A percentile compares a stretch with the other conserved stretches of the same genome.
phyloP scores from a whole-genome alignment of 2,797 vertebrate species.

The Scarus forsteni region DNA sequence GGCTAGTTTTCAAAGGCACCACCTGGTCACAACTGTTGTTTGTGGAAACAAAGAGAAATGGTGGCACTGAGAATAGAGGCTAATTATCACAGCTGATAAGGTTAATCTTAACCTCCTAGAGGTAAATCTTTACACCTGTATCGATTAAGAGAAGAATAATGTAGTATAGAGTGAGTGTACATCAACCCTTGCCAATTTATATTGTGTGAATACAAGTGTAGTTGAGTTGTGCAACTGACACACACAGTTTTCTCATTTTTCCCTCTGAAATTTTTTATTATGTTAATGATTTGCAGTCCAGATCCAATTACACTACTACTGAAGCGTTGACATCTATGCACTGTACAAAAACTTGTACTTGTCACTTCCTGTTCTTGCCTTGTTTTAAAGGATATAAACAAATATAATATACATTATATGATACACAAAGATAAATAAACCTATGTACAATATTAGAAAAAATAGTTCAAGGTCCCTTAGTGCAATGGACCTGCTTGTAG shows the following conservation, averaged over 20 bases:
- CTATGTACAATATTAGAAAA: too few relatives aligned
- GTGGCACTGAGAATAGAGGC: constrained; percentile 18
- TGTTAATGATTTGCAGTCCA: too few relatives aligned
- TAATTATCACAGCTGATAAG: constrained; percentile 15
- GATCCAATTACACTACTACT: too few relatives aligned
- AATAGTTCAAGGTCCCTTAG: too few relatives aligned
- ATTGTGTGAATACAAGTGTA: neutral
- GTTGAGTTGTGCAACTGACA: neutral
- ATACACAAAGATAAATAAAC: too few relatives aligned
- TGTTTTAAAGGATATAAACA: too few relatives aligned
- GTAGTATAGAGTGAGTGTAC: neutral
- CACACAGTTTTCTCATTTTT: neutral
- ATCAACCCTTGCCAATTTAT: neutral
- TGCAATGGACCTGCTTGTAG: too few relatives aligned
- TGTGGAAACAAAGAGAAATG: constrained; percentile 16
- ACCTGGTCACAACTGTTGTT: constrained; percentile 59
- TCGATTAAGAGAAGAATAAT: neutral
- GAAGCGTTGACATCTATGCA: too few relatives aligned
- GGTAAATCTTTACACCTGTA: neutral
- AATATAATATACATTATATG: too few relatives aligned
- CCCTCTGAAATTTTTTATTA: too few relatives aligned
- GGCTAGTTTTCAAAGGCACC: constrained; percentile 65
- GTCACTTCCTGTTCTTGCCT: too few relatives aligned
- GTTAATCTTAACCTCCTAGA: constrained; percentile 10
- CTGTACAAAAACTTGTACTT: too few relatives aligned